These are phyloP conservation scores for Paraplagusia blochii DNA, from an alignment of 2,113 vertebrate genomes.

Conservation along the genomic window DNA sequence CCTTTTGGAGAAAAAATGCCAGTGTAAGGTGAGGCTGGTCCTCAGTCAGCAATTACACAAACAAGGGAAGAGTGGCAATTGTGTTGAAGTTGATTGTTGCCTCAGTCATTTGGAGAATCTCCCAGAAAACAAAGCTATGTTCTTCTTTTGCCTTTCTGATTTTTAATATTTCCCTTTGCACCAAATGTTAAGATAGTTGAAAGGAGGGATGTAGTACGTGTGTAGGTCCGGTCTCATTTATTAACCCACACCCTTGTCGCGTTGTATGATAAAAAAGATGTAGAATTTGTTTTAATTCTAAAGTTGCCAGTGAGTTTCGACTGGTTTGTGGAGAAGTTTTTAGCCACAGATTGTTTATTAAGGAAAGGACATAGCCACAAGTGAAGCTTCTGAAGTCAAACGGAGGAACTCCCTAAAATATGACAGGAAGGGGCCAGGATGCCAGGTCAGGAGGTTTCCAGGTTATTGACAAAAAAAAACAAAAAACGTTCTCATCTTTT, in stretches of 20 bases:
- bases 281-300: constrained; percentile 32
- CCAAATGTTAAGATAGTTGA: constrained; percentile 21
- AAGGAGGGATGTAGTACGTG: constrained; percentile 20
- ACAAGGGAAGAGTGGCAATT: constrained; percentile 69
- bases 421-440: too few species aligned
- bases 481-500: too few species aligned
- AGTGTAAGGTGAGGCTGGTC: constrained; percentile 57
- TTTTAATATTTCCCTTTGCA: constrained; percentile 38
- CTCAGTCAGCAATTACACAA: constrained; percentile 41
- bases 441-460: too few species aligned
- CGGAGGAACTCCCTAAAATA: too few species aligned
- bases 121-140: constrained; percentile 2
- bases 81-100: constrained; percentile 34
- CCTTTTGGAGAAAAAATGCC: constrained; percentile 11
- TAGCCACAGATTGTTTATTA: constrained; percentile 8
- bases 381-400: too few species aligned
- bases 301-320: constrained; percentile 23
- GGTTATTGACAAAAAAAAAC: too few species aligned
- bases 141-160: constrained; percentile 6
- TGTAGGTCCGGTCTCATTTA: constrained; percentile 22
- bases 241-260: constrained; percentile 1
- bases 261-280: constrained; percentile 34
- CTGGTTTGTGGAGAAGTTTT: constrained; percentile 19
- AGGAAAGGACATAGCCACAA: too few species aligned
- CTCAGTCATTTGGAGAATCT: constrained; percentile 28